phyloP scores from a whole-genome alignment of 2,888 invertebrate species.

The Drosophila lutescens region DNA sequence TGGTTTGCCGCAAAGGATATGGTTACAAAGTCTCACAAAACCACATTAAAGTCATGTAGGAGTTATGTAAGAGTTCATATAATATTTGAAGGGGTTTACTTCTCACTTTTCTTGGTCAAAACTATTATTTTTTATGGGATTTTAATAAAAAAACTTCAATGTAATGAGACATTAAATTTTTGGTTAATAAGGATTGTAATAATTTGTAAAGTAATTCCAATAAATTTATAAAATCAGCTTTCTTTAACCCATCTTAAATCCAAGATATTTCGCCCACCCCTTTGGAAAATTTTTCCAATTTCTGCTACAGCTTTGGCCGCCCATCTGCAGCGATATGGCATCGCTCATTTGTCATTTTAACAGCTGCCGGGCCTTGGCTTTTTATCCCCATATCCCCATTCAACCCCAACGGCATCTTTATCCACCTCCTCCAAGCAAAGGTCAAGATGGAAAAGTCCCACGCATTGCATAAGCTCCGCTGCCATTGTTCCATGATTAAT shows the following conservation, averaged over 20 bases:
- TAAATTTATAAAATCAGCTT: background rate
- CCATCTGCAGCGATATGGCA: conserved; percentile 56
- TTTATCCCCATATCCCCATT: conserved; percentile 9
- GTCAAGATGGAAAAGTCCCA: conserved; percentile 65
- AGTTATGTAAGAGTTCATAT: background rate
- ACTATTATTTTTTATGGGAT: too few species aligned
- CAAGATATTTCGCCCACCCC: background rate
- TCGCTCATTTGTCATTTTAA: conserved; percentile 73
- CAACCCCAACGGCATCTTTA: conserved; percentile 5
- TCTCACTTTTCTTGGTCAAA: too few species aligned
- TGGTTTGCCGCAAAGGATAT: conserved; percentile 8
- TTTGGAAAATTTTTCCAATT: conserved; percentile 7
- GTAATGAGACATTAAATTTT: too few species aligned
- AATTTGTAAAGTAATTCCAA: too few species aligned
- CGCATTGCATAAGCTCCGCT: conserved; percentile 68
- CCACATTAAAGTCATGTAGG: background rate
- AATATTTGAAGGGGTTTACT: background rate
- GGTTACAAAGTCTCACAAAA: background rate
- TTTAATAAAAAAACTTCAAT: too few species aligned
- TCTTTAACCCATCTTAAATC: background rate
- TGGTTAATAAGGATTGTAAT: too few species aligned
- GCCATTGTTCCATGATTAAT: conserved; percentile 57
- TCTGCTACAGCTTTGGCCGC: background rate
- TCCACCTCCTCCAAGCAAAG: conserved; percentile 43
- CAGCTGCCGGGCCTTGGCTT: conserved; percentile 32